phyloP scores from a whole-genome alignment of 2,888 invertebrate genomes.

The Masnerella sp. region DNA sequence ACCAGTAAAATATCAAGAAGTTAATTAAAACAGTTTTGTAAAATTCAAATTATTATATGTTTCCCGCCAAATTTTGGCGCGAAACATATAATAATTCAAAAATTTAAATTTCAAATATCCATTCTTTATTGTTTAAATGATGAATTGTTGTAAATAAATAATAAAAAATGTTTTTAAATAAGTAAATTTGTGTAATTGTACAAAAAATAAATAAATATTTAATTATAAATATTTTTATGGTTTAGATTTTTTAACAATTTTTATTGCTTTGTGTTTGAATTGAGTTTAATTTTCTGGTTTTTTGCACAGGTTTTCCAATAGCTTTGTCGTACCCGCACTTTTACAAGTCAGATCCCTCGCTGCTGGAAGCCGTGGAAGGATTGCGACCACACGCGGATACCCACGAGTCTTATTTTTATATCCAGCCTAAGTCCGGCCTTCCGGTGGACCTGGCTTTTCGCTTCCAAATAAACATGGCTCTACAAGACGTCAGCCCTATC shows the following conservation, averaged over 20 bases:
- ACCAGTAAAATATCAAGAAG: too few relatives aligned
- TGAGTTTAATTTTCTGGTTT: slow-evolving; percentile 8
- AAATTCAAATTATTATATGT: neutral
- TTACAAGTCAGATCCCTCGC: slow-evolving; percentile 83
- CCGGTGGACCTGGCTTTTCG: slow-evolving; percentile 88
- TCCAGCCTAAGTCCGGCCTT: slow-evolving; percentile 89
- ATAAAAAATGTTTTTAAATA: neutral
- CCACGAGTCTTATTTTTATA: slow-evolving; percentile 85
- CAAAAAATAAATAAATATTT: neutral
- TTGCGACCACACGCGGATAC: slow-evolving; percentile 81
- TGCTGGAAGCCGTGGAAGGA: slow-evolving; percentile 84
- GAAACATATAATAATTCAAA: neutral
- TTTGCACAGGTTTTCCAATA: slow-evolving; percentile 91
- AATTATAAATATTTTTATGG: neutral
- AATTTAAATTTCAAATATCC: too few relatives aligned
- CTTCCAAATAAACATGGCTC: slow-evolving; percentile 92
- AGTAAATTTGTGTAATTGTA: neutral
- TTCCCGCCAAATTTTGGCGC: neutral
- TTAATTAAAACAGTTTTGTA: neutral
- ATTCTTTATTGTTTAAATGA: neutral
- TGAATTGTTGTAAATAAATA: neutral
- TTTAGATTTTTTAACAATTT: neutral
- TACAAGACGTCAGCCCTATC: slow-evolving; percentile 84
- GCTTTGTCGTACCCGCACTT: slow-evolving; percentile 94
- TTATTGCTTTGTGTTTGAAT: neutral